Percentiles rank a stretch among this genome's conserved stretches.
Evolutionary conservation across 2,888 invertebrate species (phyloP).

Genomic region (Limnephilus marmoratus): DNA sequence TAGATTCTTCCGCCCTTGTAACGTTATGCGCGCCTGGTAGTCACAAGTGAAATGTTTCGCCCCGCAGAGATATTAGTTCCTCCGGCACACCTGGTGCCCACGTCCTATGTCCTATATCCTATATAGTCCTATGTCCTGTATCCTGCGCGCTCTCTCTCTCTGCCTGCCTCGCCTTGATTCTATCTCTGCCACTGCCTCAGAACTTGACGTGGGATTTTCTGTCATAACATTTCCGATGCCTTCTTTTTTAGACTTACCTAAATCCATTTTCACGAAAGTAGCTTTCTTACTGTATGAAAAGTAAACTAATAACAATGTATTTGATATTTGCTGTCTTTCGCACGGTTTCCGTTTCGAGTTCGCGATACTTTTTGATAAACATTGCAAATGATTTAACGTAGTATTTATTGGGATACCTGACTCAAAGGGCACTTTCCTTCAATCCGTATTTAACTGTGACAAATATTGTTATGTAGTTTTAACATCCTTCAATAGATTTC

Average conservation of each 20-base stretch:
- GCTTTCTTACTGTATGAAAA: conserved; percentile 8
- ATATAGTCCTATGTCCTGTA: background rate
- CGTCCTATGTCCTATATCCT: background rate
- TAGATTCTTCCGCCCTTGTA: conserved; percentile 44
- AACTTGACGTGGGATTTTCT: conserved; percentile 49
- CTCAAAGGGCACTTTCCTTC: background rate
- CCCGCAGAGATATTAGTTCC: conserved; percentile 47
- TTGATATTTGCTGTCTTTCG: background rate
- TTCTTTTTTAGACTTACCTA: conserved; percentile 33
- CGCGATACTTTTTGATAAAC: background rate
- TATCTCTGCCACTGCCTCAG: background rate
- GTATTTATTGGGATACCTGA: background rate
- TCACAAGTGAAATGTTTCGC: conserved; percentile 52
- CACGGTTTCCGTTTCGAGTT: background rate
- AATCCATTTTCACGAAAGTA: background rate
- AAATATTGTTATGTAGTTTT: too few species aligned
- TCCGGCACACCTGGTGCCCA: conserved; percentile 40
- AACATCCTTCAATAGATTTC: too few species aligned
- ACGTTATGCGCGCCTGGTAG: conserved; percentile 48
- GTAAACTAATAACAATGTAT: background rate
- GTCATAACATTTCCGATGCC: conserved; percentile 42
- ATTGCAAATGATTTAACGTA: background rate
- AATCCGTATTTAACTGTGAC: background rate
- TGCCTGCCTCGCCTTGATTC: background rate
- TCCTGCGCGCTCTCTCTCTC: background rate